Evolutionary conservation across 2,888 invertebrate species (phyloP), one percentile per base, ranked within the genome.

Genomic region (Sphaerophoria rueppellii): DNA sequence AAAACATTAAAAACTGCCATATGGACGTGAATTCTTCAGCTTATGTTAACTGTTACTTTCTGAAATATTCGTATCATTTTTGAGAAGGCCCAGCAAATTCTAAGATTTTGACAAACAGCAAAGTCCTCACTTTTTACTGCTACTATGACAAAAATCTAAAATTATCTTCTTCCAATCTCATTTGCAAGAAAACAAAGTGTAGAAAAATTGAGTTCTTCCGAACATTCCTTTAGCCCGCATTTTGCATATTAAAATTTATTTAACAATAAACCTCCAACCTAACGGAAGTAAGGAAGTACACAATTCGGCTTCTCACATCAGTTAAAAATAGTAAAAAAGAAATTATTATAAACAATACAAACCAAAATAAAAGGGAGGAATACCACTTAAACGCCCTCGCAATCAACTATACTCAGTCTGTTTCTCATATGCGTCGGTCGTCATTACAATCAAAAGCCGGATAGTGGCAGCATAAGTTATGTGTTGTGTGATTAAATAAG

Each of bases 381-480:
- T 75, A 71, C 75, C 75, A 80, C 80, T 72, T 76, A 71, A 79
- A 83, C 79, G 74, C 71, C 80, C 63, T 58, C 74, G 37, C 63
- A 43, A 4, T 35, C 24, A 69, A 58, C 16, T 58, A 67, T 75
- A 24, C 24, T 24, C 24, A 24, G 24, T 24, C 24, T 2, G 24
- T 24, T 24, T 24, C 24, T 24, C 24, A 24, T 24, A 24, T 24
- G 43, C 11, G 12, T 43, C 12, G 12, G 4, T 43, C 40, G 40
- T 40, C 40, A 40, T 43, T 12, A 43, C 9, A 43, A 43, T 7
- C 6, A 55, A 78, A 63, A 70, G 73, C 57, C 70, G 70, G 74
- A 74, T 70, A 80, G n/a, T 46, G 63, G 35, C 60, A 60, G 14
- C 70, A 58, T 35, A 48, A 71, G 65, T 14, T 12, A 24, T 34